Percentiles rank a stretch among this genome's conserved stretches.
Evolutionary conservation across 2,113 vertebrate genomes (phyloP).

Genomic region (Gracilinanus agilis): DNA sequence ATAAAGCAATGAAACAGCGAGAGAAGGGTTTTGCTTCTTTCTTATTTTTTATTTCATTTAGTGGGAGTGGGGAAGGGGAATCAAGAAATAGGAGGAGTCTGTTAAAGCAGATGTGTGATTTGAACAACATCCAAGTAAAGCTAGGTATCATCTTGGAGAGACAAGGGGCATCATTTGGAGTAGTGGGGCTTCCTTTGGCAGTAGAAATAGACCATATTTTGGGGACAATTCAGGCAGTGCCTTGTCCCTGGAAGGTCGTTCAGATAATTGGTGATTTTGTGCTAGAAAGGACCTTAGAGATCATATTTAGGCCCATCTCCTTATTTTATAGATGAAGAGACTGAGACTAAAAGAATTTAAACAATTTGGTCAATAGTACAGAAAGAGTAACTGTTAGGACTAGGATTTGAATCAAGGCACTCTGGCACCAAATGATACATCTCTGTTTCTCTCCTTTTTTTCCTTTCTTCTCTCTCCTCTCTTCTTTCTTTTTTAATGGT

Average conservation of each 20-base stretch:
- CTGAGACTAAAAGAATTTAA: background rate
- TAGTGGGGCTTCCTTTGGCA: background rate
- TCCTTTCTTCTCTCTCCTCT: background rate
- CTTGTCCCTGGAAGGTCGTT: background rate
- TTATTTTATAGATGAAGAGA: background rate
- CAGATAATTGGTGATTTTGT: background rate
- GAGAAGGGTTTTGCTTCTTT: background rate
- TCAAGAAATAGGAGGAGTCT: background rate
- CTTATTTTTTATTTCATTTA: background rate
- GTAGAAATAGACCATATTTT: background rate
- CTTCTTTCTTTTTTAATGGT: too few species aligned
- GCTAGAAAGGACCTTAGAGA: background rate
- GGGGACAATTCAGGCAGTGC: background rate
- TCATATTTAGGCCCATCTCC: background rate
- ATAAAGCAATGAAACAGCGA: background rate
- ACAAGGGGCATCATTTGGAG: background rate
- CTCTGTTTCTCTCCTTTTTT: background rate
- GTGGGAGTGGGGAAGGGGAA: background rate
- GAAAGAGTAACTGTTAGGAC: background rate
- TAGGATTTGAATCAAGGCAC: background rate
- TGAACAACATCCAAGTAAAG: background rate
- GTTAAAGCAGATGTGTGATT: background rate
- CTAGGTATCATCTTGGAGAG: background rate
- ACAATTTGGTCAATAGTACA: background rate
- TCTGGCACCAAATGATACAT: background rate